Percentiles rank a stretch among this genome's conserved stretches.
phyloP scores from a whole-genome alignment of 2,797 vertebrate species.

The Tauraco hartlaubi region DNA sequence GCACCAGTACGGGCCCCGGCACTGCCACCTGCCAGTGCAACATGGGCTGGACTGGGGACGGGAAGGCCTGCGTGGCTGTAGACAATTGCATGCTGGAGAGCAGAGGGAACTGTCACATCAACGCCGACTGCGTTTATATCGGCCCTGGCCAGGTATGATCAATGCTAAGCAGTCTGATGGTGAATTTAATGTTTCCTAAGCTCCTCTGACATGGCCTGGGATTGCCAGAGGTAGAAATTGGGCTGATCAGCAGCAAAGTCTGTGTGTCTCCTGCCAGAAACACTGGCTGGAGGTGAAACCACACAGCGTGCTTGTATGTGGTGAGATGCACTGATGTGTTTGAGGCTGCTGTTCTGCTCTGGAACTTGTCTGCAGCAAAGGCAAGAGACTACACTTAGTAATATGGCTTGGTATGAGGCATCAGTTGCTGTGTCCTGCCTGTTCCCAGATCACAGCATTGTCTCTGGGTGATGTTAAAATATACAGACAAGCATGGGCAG shows the following conservation, averaged over 20 bases:
- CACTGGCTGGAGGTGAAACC: background rate
- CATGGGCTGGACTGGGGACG: conserved; percentile 92
- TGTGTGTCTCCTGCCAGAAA: background rate
- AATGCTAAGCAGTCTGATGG: background rate
- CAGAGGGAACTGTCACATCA: conserved; percentile 86
- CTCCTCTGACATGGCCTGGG: background rate
- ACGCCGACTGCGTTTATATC: conserved; percentile 85
- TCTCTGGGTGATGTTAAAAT: background rate
- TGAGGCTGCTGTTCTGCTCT: background rate
- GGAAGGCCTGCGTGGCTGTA: conserved; percentile 87
- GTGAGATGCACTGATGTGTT: background rate
- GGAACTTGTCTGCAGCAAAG: background rate
- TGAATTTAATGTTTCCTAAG: background rate
- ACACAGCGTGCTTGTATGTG: background rate
- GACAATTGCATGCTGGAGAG: conserved; percentile 87
- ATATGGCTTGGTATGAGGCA: background rate
- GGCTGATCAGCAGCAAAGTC: background rate
- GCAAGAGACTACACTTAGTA: background rate
- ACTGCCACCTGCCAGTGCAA: conserved; percentile 85
- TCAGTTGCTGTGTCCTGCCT: background rate
- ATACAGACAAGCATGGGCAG: background rate
- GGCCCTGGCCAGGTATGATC: conserved; percentile 90
- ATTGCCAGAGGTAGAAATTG: background rate
- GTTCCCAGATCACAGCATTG: background rate
- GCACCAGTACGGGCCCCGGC: conserved; percentile 80